phyloP scores from a whole-genome alignment of 2,888 invertebrate species.

The Synergus laeviventris region DNA sequence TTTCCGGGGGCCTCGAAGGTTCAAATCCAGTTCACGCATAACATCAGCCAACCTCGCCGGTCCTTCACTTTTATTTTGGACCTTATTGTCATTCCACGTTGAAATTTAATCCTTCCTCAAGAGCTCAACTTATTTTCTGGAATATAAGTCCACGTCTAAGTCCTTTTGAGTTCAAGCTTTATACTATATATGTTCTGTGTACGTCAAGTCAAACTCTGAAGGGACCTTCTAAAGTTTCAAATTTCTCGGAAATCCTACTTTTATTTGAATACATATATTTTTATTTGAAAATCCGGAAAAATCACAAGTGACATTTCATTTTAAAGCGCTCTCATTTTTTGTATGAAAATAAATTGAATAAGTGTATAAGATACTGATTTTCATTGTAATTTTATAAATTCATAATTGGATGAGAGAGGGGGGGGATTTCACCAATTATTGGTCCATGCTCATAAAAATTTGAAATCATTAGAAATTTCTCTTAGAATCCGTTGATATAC shows the following conservation, averaged over 20 bases:
- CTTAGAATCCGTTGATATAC: no score
- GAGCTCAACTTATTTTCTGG: background rate
- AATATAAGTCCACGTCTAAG: background rate
- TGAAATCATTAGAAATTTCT: no score
- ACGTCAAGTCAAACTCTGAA: background rate
- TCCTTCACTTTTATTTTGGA: conserved; percentile 52
- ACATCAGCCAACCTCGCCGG: conserved; percentile 58
- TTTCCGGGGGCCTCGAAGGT: conserved; percentile 40
- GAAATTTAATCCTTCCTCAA: conserved; percentile 24
- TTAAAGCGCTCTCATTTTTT: no score
- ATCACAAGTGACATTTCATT: no score
- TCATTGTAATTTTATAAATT: no score
- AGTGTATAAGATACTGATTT: no score
- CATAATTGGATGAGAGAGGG: no score
- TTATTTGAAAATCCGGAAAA: background rate
- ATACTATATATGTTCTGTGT: background rate
- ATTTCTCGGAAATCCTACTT: background rate
- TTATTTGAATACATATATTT: background rate
- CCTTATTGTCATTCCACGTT: conserved; percentile 67
- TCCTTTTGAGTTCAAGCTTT: background rate
- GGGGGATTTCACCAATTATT: no score
- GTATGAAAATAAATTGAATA: no score
- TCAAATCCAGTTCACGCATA: conserved; percentile 62
- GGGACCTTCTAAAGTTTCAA: background rate
- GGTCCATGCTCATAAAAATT: no score